A percentile compares a stretch with the other conserved stretches of the same genome.
These are phyloP conservation scores for Hippocampus zosterae DNA, from an alignment of 2,113 vertebrate species.

Conservation along the genomic window DNA sequence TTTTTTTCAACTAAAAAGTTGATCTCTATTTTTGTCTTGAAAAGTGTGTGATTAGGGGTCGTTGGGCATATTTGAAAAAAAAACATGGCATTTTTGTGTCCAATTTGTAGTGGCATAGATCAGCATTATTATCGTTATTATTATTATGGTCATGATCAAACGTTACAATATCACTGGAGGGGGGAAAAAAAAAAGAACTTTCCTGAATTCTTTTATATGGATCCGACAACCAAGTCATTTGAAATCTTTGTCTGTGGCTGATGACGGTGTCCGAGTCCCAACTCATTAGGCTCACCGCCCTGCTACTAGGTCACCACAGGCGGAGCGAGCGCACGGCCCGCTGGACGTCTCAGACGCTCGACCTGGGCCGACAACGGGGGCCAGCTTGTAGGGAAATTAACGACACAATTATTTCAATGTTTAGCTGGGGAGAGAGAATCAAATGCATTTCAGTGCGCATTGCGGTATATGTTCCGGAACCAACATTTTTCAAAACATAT, in stretches of 20 bases:
- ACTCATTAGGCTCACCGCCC: conserved; percentile 58
- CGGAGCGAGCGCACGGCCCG: conserved; percentile 16
- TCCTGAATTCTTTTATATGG: not conserved
- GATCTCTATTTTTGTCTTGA: not conserved
- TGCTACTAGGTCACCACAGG: conserved; percentile 46
- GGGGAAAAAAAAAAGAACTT: not conserved
- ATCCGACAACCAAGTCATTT: not conserved
- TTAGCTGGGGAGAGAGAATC: not conserved
- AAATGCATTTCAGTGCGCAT: not conserved
- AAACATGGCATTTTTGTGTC: not conserved
- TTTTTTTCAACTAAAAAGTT: not conserved
- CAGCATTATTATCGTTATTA: too few relatives aligned
- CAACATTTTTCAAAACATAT: not conserved
- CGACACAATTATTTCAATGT: not conserved
- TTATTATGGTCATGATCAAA: too few relatives aligned
- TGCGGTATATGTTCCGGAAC: not conserved
- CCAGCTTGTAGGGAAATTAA: not conserved
- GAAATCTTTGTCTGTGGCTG: too few relatives aligned
- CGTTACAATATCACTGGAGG: too few relatives aligned
- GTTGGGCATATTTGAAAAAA: too few relatives aligned
- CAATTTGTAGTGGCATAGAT: not conserved
- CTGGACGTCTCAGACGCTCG: conserved; percentile 1
- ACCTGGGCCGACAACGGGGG: not conserved
- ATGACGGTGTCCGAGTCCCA: conserved; percentile 41
- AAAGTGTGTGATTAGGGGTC: not conserved